Percentiles rank a stretch among this genome's conserved stretches.
Conservation (phyloP, 2,797 vertebrate genomes). For the Neopelma chrysocephalum region DNA sequence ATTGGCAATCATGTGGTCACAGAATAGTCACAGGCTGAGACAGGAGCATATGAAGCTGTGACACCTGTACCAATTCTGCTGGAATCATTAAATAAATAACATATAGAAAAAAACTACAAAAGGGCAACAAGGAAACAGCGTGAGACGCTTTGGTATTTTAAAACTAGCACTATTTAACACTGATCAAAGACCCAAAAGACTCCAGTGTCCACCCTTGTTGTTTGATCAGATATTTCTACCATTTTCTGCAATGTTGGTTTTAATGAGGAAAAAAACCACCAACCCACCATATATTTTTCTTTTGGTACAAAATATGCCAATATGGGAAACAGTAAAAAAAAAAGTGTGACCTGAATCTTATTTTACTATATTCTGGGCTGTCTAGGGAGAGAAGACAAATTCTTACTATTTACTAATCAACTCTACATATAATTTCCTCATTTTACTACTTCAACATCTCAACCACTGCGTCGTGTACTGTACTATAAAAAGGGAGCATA, state of each 20-base stretch:
- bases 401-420: conserved; percentile 43
- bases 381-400: conserved; percentile 27
- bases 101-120: conserved; percentile 36
- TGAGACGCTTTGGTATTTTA: conserved; percentile 63
- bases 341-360: conserved; percentile 26
- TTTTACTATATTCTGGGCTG: conserved; percentile 20
- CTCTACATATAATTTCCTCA: conserved; percentile 29
- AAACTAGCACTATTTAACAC: conserved; percentile 42
- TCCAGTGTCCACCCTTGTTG: background rate
- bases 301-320: background rate
- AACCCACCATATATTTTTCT: background rate
- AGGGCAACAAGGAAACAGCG: conserved; percentile 25
- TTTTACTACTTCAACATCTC: conserved; percentile 57
- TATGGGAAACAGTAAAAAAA: conserved; percentile 6
- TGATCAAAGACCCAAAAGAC: background rate
- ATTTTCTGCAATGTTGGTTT: conserved; percentile 1
- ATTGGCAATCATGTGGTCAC: background rate
- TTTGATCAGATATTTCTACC: conserved; percentile 28
- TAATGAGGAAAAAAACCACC: background rate
- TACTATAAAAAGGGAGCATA: conserved; percentile 42
- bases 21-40: conserved; percentile 5
- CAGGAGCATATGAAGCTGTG: background rate
- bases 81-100: conserved; percentile 34
- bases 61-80: background rate
- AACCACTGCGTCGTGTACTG: conserved; percentile 11